Evolutionary conservation across 2,113 vertebrate species (phyloP), one percentile per base, ranked within the genome.

Genomic region (Tautogolabrus adspersus): DNA sequence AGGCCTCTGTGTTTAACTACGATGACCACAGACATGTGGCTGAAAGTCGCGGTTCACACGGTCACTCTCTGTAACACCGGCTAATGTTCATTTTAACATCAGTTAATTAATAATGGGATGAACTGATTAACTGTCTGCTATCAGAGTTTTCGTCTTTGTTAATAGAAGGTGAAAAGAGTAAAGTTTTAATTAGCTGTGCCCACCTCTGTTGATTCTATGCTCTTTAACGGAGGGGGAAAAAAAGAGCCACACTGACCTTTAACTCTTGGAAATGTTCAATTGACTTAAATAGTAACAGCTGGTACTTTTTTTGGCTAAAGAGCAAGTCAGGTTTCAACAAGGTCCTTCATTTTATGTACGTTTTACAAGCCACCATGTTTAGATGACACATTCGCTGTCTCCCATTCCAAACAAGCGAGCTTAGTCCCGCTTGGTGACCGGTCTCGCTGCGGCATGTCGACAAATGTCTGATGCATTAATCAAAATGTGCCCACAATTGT

Each of bases 401-500:
- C 19, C 63, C 23, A 8, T 66, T 49, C 52, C 67, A 66, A 69
- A 67, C 42, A 52, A 71, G 34, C 37, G 58, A 64, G 54, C 51
- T 61, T 73, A 47, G 54, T 76, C 74, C 68, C 55, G 59, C 66
- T 71, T 58, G 21, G 46, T 54, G 58, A 52, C 56, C 54, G 58
- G 7, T 56, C 38, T 30, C n/a, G 47, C 49, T 30, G n/a, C 22
- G 49, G 66, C 61, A 37, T 72, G 46, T 81, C 62, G 6, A 73
- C 60, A 67, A 64, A 78, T 30, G 63, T 64, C 52, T 38, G 46
- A 23, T 2, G 38, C 55, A 76, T 78, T 66, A 72, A 79, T 83
- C 60, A 83, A 63, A 85, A 58, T 75, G 64, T 26, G 26, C 30
- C 69, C 49, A 6, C 72, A 57, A 87, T 76, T 86, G 66, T 82